Base-by-base conservation (phyloP, 2,888 invertebrate genomes). In the Drosophila tanythrix region DNA sequence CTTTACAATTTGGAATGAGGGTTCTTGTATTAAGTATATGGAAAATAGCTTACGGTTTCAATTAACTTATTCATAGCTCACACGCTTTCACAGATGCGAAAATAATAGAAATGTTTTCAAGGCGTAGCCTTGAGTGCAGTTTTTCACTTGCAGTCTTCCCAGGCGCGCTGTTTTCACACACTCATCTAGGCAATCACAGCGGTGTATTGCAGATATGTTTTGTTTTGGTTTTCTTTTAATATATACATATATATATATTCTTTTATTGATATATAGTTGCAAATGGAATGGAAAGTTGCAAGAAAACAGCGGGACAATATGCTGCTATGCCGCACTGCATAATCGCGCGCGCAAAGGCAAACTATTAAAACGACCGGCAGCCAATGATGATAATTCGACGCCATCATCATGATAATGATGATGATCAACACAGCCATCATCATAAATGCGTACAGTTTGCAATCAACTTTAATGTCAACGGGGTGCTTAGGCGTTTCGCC, bases 401-500 rank as follows among this genome's bases (percentile, higher is more conserved):
- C 73, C 85, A 66, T 70, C 58, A 53, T 70, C 52, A 50, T 48
- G 38, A 64, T 58, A 13, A 38, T 65, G 61, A 66, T 72, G 56
- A 66, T 72, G 61, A 66, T 64, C 52, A 68, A 53, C 61, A 51
- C 48, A 15, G 55, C 51, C 68, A 72, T 67, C 69, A 68, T 70
- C 78, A 80, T 82, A 86, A 88, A 88, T 80, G 88, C 88, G 85
- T 88, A 85, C 86, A 88, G 88, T 86, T 85, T 83, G 85, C 88
- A 88, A 85, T 85, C 85, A 85, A 83, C 83, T 86, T 85, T 81
- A 88, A 88, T 85, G 83, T 80, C 81, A 78, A 80, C 75, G 78
- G 80, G 80, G 80, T 78, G 78, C 80, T 80, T 79, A 74, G 67
- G 40, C 65, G 53, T 52, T 66, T 68, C 68, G 67, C 75, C 61